phyloP scores from a whole-genome alignment of 2,797 vertebrate genomes.

The Thaleichthys pacificus region DNA sequence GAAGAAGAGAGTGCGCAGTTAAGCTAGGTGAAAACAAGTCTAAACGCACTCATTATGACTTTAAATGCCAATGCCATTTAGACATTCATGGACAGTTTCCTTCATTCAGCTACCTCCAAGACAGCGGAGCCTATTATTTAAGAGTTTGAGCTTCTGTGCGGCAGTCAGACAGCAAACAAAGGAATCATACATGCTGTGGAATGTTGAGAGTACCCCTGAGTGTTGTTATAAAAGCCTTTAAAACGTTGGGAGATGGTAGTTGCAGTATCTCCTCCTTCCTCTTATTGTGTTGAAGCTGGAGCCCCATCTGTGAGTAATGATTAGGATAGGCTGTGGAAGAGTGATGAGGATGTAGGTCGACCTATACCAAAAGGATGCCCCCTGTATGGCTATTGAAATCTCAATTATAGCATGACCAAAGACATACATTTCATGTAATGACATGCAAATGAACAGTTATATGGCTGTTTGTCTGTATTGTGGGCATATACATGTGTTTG shows the following conservation, averaged over 20 bases:
- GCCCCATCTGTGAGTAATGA: slow-evolving; percentile 65
- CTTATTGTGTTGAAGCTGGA: slow-evolving; percentile 37
- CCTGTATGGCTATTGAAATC: slow-evolving; percentile 10
- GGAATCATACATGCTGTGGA: slow-evolving; percentile 41
- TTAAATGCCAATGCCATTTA: slow-evolving; percentile 32
- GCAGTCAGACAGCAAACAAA: slow-evolving; percentile 52
- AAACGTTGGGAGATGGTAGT: slow-evolving; percentile 43
- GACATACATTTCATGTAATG: slow-evolving; percentile 3
- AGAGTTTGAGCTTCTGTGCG: slow-evolving; percentile 51
- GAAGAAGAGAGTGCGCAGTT: background rate
- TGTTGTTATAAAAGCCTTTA: slow-evolving; percentile 47
- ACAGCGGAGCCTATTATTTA: slow-evolving; percentile 29
- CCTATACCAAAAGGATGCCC: slow-evolving; percentile 23
- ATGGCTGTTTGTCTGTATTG: background rate
- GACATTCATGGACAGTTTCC: slow-evolving; percentile 25
- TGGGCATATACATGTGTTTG: background rate
- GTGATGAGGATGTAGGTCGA: background rate
- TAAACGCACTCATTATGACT: slow-evolving; percentile 45
- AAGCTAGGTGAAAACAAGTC: slow-evolving; percentile 40
- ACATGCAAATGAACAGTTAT: background rate
- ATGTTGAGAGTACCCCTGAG: slow-evolving; percentile 58
- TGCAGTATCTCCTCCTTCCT: slow-evolving; percentile 53
- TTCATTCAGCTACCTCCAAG: background rate
- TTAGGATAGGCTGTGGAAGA: slow-evolving; percentile 13
- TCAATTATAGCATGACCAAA: slow-evolving; percentile 15